Evolutionary conservation across 2,797 vertebrate species (phyloP), one percentile per base, ranked within the genome.

Genomic region (Crenichthys baileyi): DNA sequence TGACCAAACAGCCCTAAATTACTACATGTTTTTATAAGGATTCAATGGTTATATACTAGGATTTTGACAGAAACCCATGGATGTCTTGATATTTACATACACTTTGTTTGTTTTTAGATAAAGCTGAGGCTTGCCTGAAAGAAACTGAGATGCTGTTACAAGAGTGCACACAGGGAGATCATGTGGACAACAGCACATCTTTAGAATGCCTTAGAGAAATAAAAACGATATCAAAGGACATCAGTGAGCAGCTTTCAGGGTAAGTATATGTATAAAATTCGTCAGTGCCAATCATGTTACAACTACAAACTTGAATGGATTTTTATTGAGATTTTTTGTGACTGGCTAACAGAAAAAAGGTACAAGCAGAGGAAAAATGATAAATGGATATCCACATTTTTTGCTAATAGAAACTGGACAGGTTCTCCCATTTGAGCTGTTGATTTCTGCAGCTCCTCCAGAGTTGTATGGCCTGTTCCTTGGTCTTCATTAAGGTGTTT

Each of bases 161-260:
- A 60, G 93, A 95, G 39, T 86, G 95, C 70, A 91, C 67, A 13
- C 87, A 91, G 3, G 83, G 81, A 1, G 56, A 78, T 84, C 80
- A 91, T 1, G 83, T 83, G 20, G 93, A 94, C 56, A 90, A 86
- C 65, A 78, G 71, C 50, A 79, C 92, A 77, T 77, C 82, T 29
- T 75, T 92, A 0, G 84, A 83, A 13, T 88, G 89, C 55, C 89
- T 97, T 13, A 86, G 71, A 12, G 93, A 95, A 16, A 92, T 97
- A 16, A 92, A 96, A 83, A 91, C 80, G 1, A 22, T 86, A 22
- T 93, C 93, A 11, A 84, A 83, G 24, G 87, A 94, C 11, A 90
- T 97, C 84, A 91, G 93, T 85, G 44, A 93, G 82, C 94, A 96
- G 71, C 91, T 98, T 55, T 88, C 90, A 22, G 95, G 96, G 98